phyloP scores from a whole-genome alignment of 2,113 vertebrate genomes.

The Neodontobutis hainanensis region DNA sequence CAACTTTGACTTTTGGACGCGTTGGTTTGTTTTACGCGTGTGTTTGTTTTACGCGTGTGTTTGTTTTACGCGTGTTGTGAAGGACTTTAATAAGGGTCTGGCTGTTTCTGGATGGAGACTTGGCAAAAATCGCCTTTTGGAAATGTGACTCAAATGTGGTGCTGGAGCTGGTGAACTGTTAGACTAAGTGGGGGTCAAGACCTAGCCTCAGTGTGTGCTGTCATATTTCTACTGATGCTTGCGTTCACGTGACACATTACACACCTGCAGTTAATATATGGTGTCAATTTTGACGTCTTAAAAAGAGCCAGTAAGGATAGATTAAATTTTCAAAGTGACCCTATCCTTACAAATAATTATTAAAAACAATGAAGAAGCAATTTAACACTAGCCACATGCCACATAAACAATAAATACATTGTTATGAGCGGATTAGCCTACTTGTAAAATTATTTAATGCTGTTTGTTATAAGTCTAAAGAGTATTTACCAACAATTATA shows the following conservation, averaged over 20 bases:
- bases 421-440: background rate
- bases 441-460: background rate
- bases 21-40: background rate
- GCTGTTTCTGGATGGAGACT: too few relatives aligned
- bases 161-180: too few relatives aligned
- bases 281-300: background rate
- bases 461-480: background rate
- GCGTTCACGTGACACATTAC: background rate
- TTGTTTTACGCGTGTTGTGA: background rate
- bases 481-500: conserved; percentile 4
- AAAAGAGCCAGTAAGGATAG: background rate
- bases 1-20: conserved; percentile 5
- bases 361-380: background rate
- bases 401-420: background rate
- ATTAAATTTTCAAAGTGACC: too few relatives aligned
- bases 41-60: background rate
- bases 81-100: too few relatives aligned
- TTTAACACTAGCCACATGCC: background rate
- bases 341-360: too few relatives aligned
- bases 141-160: too few relatives aligned
- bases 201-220: background rate
- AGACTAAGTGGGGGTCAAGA: background rate
- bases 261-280: background rate
- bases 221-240: background rate
- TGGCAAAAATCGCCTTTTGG: too few relatives aligned